Base-by-base conservation (phyloP, 2,888 invertebrate genomes). In the Drosophila birchii region DNA sequence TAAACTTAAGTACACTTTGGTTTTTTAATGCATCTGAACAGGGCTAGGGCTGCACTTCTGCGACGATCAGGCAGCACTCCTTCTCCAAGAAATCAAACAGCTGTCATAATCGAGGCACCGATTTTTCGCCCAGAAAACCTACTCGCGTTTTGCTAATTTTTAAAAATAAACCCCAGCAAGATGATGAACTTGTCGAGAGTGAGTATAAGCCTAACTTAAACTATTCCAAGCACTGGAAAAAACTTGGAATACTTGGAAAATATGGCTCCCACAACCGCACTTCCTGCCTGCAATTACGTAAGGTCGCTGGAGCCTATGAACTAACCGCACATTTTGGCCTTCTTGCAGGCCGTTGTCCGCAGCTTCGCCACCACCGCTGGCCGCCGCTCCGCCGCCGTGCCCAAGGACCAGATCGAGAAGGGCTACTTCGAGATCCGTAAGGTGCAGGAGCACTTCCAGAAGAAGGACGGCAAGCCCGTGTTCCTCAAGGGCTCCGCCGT, bases 401-500 rank as follows among this genome's bases (percentile, higher is more conserved):
- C 58, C 66, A 87, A 88, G 69, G 86, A 75, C 11, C 85, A 92
- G 66, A 72, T 92, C 57, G 84, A 91, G 44, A 89, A 91, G 60
- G 92, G 92, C 2, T 92, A 90, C 56, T 85, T 86, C 20, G 91
- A 91, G 76, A 59, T 91, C 61, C 88, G 80, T 4, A 89, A 89
- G 58, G 76, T 89, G 14, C 92, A 92, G 79, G 90, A 91, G 43
- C 87, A 89, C 47, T 93, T 92, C 84, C 93, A 93, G 80, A 91
- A 92, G 73, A 88, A 90, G 36, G 94, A 94, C 86, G 94, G 93
- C 51, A 90, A 92, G 61, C 94, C 94, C 12, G 92, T 94, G 8
- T 93, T 93, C 85, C 84, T 94, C 29, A 94, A 94, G 88, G 93
- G 92, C 5, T 94, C 94, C 18, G 55, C 91, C 2, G 55, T 86